Evolutionary conservation across 2,797 vertebrate species (phyloP), one percentile per base, ranked within the genome.

Genomic region (Eulemur albifrons): DNA sequence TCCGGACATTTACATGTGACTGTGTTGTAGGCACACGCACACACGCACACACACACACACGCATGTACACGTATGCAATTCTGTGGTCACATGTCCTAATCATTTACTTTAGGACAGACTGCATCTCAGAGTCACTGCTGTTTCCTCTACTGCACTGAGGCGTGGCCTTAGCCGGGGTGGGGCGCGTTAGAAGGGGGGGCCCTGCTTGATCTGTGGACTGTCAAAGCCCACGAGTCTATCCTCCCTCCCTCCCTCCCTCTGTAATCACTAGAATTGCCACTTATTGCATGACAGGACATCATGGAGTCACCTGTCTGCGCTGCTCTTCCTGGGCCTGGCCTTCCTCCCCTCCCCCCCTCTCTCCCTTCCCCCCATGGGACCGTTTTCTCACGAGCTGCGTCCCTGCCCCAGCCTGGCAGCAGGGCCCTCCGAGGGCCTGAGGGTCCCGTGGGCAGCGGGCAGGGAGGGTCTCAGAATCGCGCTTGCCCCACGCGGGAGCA

Each of bases 31-130:
- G 23, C 9, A 43, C 43, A 43, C 43, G 5, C 43, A 8, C 43
- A 43, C 38, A 38, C 4, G 23, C 9, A 43, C 43, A 43, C 43
- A 43, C 43, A 5, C 3, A 52, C 6, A 17, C 57, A 25, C 2
- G 1, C 20, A 23, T 2, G 27, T 2, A 27, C 12, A 13, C 4
- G 12, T 17, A 13, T 43, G 12, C 17, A 30, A 13, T 21, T 9
- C 32, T 13, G 48, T 9, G 45, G n/a, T 30, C 35, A 43, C 20
- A 43, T 27, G 27, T 4, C 27, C 65, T 21, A 35, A 83, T 38
- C 40, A 20, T 17, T 52, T 40, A 30, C n/a, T 30, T 87, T 25
- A n/a, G 23, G 35, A 35, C 10, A 32, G 57, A 43, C 32, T 38
- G 52, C 23, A 54, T 11, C 32, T 2, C 10, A 1, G 67, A 73